Conservation (phyloP, 2,797 vertebrate genomes). For the Oreochromis grahami region DNA sequence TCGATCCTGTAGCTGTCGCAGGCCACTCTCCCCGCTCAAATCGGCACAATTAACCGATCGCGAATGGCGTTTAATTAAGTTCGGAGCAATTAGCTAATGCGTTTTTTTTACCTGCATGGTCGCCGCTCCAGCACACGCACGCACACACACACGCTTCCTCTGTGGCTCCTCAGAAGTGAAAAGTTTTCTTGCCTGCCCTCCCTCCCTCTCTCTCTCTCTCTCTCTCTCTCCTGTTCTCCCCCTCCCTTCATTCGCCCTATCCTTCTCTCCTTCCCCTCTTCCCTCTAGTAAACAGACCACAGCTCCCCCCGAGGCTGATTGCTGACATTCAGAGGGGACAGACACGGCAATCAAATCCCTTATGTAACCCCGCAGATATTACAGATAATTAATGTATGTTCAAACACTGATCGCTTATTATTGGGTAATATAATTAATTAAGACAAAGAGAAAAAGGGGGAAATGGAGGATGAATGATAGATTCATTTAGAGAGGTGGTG, state of each 20-base stretch:
- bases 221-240: conserved; percentile 55
- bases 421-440: neutral
- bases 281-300: conserved; percentile 82
- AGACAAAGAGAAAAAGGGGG: neutral
- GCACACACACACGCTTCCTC: conserved; percentile 72
- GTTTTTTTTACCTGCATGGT: conserved; percentile 82
- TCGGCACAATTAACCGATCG: conserved; percentile 60
- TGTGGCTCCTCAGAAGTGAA: conserved; percentile 76
- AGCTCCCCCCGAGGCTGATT: conserved; percentile 82
- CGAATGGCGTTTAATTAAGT: conserved; percentile 78
- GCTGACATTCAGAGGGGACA: conserved; percentile 73
- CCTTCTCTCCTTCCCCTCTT: conserved; percentile 71
- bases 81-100: conserved; percentile 79
- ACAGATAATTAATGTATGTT: conserved; percentile 28
- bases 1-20: conserved; percentile 44
- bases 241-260: conserved; percentile 64
- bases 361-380: conserved; percentile 61
- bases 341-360: conserved; percentile 56
- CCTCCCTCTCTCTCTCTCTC: conserved; percentile 40
- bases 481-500: neutral
- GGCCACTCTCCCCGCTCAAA: conserved; percentile 41
- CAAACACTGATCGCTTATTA: neutral
- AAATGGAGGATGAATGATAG: neutral
- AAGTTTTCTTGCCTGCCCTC: conserved; percentile 78
- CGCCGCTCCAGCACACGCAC: conserved; percentile 73